A percentile compares a stretch with the other conserved stretches of the same genome.
These are phyloP conservation scores for Ethmia dodecea DNA, from an alignment of 2,888 invertebrate species.

Conservation along the genomic window DNA sequence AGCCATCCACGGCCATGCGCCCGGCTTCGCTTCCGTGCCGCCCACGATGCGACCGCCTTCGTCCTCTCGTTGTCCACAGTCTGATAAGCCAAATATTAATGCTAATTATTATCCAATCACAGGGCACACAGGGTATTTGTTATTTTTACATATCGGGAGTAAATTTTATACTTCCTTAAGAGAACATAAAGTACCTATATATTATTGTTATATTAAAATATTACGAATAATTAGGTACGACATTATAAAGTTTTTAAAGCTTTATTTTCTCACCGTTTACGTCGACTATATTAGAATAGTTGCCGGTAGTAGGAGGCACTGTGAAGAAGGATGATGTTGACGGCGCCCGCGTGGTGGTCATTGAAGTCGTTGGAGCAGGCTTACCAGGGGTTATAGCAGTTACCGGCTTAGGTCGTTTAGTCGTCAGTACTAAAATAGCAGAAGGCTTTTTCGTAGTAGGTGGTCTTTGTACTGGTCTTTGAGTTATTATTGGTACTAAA, in stretches of 20 bases:
- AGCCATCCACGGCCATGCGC: constrained; percentile 98
- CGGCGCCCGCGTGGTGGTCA: constrained; percentile 42
- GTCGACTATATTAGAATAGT: constrained; percentile 75
- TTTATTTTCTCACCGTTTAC: constrained; percentile 74
- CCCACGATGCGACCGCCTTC: constrained; percentile 94
- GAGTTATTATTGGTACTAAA: constrained; percentile 58
- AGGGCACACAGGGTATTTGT: no score
- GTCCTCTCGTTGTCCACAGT: constrained; percentile 89
- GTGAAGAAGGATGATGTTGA: constrained; percentile 71
- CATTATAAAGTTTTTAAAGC: no score
- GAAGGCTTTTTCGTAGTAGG: constrained; percentile 43
- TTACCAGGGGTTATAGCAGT: constrained; percentile 32
- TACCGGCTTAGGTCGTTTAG: constrained; percentile 25
- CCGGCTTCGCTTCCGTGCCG: constrained; percentile 89
- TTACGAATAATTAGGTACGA: no score
- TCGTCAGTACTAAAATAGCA: constrained; percentile 24
- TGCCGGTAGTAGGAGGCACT: constrained; percentile 44
- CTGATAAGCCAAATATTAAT: no score
- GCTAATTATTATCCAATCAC: no score
- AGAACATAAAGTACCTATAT: no score
- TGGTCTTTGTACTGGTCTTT: constrained; percentile 46
- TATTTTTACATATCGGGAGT: no score
- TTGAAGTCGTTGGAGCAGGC: constrained; percentile 33
- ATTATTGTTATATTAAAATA: no score
- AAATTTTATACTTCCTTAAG: no score